Evolutionary conservation across 1,140 invertebrate genomes (phyloP).

Genomic region (Papilio helenus): DNA sequence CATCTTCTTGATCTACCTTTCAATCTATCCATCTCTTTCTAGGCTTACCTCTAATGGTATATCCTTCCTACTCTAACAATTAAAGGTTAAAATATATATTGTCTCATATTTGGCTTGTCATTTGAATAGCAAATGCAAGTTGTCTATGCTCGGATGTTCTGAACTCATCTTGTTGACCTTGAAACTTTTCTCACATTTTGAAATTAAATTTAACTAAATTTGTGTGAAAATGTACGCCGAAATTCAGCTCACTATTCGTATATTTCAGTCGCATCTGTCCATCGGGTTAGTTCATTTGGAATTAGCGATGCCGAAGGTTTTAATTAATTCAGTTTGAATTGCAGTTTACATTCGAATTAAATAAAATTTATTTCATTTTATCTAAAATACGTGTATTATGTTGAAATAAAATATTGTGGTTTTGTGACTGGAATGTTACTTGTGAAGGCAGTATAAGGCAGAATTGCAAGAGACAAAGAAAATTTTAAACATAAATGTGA

Average conservation of each 20-base stretch:
- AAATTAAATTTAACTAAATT: not conserved
- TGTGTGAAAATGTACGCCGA: not conserved
- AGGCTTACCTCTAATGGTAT: too few relatives aligned
- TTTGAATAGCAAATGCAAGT: not conserved
- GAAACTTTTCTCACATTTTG: constrained; percentile 28
- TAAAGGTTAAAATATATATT: not conserved
- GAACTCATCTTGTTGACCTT: constrained; percentile 25
- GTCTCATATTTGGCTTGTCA: not conserved
- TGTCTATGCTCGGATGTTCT: not conserved
- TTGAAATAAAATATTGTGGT: too few relatives aligned
- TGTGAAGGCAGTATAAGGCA: too few relatives aligned
- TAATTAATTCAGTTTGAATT: constrained; percentile 1
- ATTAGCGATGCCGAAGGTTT: constrained; percentile 3
- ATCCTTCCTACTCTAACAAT: not conserved
- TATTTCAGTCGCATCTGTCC: constrained; percentile 20
- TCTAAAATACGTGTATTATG: not conserved
- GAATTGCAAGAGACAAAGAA: too few relatives aligned
- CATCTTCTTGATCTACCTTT: too few relatives aligned
- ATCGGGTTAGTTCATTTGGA: constrained; percentile 8
- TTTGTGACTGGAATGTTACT: too few relatives aligned
- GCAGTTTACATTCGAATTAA: not conserved
- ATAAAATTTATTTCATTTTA: not conserved
- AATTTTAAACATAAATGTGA: too few relatives aligned
- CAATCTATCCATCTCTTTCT: too few relatives aligned
- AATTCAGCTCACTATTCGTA: not conserved